phyloP scores from a whole-genome alignment of 2,113 vertebrate genomes.

The Myotis brandtii region DNA sequence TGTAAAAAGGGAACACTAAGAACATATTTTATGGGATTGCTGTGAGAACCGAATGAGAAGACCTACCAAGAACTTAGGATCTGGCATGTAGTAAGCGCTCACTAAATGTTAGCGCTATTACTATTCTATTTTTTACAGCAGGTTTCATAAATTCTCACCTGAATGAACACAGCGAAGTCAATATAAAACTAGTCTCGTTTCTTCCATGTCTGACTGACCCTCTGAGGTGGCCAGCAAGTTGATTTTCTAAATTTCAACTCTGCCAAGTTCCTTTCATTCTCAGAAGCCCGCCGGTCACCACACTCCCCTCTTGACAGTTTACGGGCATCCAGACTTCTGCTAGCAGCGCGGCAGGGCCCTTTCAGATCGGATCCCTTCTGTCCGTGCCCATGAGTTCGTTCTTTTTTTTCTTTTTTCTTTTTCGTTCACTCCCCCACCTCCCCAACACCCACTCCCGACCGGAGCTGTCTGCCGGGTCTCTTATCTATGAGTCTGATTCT shows the following conservation, averaged over 20 bases:
- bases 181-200: not conserved
- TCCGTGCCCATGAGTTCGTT: too few relatives aligned
- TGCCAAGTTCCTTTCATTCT: not conserved
- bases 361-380: rapidly evolving
- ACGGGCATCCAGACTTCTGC: not conserved
- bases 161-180: not conserved
- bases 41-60: not conserved
- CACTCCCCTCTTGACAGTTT: not conserved
- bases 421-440: too few relatives aligned
- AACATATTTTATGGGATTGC: not conserved
- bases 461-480: too few relatives aligned
- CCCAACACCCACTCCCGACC: too few relatives aligned
- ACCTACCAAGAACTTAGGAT: not conserved
- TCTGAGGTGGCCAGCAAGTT: not conserved
- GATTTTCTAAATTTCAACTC: not conserved
- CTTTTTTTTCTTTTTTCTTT: too few relatives aligned
- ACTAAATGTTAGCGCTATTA: not conserved
- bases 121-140: not conserved
- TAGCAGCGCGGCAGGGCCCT: not conserved
- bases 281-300: not conserved
- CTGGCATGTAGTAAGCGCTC: not conserved
- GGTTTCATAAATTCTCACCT: not conserved
- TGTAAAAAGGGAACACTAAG: not conserved
- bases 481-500: too few relatives aligned
- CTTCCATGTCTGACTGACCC: not conserved